Evolutionary conservation across 64 coral and sea anemone genomes (phyloP).

Genomic region (Montipora foliosa): DNA sequence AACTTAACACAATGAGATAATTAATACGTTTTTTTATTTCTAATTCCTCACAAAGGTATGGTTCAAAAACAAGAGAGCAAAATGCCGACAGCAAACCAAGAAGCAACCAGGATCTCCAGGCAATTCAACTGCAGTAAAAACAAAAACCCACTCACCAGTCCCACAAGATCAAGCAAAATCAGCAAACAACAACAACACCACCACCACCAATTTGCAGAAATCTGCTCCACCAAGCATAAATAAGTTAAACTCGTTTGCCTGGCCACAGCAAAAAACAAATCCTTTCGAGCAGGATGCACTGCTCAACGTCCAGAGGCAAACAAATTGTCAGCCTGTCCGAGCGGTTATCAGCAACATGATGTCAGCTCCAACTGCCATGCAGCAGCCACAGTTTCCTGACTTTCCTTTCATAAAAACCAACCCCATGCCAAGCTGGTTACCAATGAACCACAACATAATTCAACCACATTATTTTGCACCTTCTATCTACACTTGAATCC

Average conservation of each 20-base stretch:
- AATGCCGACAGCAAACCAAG: slow-evolving; percentile 66
- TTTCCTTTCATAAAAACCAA: slow-evolving; percentile 17
- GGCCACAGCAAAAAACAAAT: slow-evolving; percentile 8
- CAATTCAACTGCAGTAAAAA: slow-evolving; percentile 25
- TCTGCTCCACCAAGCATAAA: neutral
- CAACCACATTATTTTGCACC: slow-evolving; percentile 11
- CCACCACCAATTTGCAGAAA: neutral
- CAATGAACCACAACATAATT: neutral
- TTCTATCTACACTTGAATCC: neutral
- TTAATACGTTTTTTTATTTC: neutral
- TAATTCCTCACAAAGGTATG: slow-evolving; percentile 47
- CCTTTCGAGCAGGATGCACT: slow-evolving; percentile 12
- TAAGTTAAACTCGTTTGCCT: neutral
- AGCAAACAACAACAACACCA: neutral
- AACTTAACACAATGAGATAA: too few relatives aligned
- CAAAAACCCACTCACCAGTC: slow-evolving; percentile 37
- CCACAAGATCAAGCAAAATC: slow-evolving; percentile 25
- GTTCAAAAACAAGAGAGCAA: slow-evolving; percentile 72
- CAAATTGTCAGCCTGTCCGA: neutral
- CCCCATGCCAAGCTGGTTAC: slow-evolving; percentile 9
- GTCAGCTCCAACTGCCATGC: neutral
- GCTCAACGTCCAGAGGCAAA: slow-evolving; percentile 7
- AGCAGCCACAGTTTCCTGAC: neutral
- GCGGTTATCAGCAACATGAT: neutral
- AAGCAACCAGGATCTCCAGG: slow-evolving; percentile 19